phyloP scores from a whole-genome alignment of 2,888 invertebrate species.

The Lithophane socia region DNA sequence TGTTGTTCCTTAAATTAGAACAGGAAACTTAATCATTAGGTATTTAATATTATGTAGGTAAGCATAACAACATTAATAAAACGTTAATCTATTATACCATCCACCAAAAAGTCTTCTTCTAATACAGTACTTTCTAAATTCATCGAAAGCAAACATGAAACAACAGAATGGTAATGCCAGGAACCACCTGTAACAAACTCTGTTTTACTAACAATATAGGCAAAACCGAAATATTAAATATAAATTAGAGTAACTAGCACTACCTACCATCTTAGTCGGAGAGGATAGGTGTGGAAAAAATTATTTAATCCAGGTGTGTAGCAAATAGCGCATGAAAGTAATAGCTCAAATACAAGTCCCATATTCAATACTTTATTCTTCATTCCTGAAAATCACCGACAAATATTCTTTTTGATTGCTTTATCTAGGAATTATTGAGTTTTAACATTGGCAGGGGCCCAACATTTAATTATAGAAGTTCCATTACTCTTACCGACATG shows the following conservation, averaged over 20 bases:
- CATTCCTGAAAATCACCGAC: conserved; percentile 92
- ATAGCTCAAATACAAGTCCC: conserved; percentile 92
- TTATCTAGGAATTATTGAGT: conserved; percentile 43
- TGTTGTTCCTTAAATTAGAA: conserved; percentile 41
- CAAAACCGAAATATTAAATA: neutral
- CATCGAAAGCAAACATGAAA: conserved; percentile 94
- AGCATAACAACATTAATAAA: neutral
- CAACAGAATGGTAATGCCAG: conserved; percentile 93
- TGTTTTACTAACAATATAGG: neutral
- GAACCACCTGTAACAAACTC: conserved; percentile 91
- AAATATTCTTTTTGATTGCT: conserved; percentile 34
- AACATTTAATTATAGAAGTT: conserved; percentile 47
- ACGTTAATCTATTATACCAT: conserved; percentile 83
- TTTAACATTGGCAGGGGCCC: conserved; percentile 49
- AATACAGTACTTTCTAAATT: conserved; percentile 92
- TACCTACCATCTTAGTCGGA: conserved; percentile 87
- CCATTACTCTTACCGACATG: conserved; percentile 90
- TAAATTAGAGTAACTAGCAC: neutral
- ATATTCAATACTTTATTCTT: conserved; percentile 92
- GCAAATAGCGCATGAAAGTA: conserved; percentile 91
- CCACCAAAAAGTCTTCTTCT: conserved; percentile 84
- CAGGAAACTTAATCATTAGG: conserved; percentile 32
- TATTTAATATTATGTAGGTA: conserved; percentile 25
- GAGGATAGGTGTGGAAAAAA: conserved; percentile 89
- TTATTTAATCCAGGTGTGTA: conserved; percentile 93